Percentiles rank a stretch among this genome's conserved stretches.
Conservation (phyloP, 2,113 vertebrate species). For the Urocynchramus pylzowi region DNA sequence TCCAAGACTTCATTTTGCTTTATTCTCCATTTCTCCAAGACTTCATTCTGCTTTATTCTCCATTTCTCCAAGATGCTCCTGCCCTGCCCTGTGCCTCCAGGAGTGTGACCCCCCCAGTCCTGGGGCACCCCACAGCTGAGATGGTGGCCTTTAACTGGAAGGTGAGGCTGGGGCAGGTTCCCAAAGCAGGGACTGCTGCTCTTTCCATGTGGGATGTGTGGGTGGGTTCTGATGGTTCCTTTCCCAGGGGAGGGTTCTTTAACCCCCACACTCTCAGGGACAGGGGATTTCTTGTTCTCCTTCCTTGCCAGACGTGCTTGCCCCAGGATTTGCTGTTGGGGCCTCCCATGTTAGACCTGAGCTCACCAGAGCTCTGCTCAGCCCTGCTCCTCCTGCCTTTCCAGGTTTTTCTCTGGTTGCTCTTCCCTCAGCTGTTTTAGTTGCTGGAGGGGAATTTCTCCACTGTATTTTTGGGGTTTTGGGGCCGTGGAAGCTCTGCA, state of each 20-base stretch:
- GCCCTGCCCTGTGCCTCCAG: background rate
- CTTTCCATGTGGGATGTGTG: background rate
- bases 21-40: background rate
- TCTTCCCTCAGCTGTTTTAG: background rate
- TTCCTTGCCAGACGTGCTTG: background rate
- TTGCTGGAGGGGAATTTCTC: background rate
- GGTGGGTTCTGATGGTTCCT: background rate
- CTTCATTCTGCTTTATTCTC: background rate
- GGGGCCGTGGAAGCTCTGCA: background rate
- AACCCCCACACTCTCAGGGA: background rate
- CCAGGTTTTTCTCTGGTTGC: background rate
- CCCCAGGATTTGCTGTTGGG: background rate
- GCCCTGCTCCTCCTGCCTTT: background rate
- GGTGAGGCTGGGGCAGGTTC: slow-evolving; percentile 13
- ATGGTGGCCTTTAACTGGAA: slow-evolving; percentile 66
- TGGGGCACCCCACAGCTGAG: background rate
- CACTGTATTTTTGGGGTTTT: background rate
- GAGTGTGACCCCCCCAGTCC: background rate
- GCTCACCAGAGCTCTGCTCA: background rate
- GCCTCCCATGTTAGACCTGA: background rate
- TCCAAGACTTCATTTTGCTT: background rate
- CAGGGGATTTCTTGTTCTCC: background rate
- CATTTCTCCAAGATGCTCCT: background rate
- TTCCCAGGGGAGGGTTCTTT: background rate
- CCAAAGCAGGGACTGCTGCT: background rate